These are phyloP conservation scores for Timema cristinae DNA, from an alignment of 2,888 invertebrate genomes.

Conservation along the genomic window DNA sequence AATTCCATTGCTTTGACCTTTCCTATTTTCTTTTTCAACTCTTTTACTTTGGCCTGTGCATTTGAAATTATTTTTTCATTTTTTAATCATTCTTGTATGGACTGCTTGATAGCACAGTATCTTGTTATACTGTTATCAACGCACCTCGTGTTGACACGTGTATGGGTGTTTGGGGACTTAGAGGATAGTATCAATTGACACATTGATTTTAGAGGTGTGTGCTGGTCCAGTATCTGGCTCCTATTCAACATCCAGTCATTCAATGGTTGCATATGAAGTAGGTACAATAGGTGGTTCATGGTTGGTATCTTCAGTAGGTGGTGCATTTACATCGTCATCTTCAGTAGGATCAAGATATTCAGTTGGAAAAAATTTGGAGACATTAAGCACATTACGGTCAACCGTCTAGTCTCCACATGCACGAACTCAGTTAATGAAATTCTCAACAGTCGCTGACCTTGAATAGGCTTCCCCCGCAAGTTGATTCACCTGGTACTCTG, in stretches of 20 bases:
- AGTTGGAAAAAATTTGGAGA: neutral
- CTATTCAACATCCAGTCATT: neutral
- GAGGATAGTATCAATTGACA: neutral
- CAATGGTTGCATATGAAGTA: neutral
- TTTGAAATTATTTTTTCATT: neutral
- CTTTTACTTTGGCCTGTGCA: conserved; percentile 7
- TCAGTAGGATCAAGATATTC: neutral
- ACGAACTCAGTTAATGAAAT: neutral
- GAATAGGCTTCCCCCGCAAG: neutral
- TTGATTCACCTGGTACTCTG: neutral
- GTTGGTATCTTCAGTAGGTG: neutral
- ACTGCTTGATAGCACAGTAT: neutral
- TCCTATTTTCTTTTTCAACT: neutral
- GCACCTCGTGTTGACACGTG: neutral
- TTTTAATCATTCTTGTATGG: neutral
- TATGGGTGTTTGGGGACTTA: neutral
- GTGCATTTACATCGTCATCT: neutral
- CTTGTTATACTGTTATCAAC: neutral
- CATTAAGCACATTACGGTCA: neutral
- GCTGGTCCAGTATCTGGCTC: neutral
- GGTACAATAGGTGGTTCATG: neutral
- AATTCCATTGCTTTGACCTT: neutral
- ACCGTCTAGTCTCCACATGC: neutral
- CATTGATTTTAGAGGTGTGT: neutral
- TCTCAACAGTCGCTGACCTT: neutral